Conservation (phyloP, 2,113 vertebrate species). For the Salminus brasiliensis region DNA sequence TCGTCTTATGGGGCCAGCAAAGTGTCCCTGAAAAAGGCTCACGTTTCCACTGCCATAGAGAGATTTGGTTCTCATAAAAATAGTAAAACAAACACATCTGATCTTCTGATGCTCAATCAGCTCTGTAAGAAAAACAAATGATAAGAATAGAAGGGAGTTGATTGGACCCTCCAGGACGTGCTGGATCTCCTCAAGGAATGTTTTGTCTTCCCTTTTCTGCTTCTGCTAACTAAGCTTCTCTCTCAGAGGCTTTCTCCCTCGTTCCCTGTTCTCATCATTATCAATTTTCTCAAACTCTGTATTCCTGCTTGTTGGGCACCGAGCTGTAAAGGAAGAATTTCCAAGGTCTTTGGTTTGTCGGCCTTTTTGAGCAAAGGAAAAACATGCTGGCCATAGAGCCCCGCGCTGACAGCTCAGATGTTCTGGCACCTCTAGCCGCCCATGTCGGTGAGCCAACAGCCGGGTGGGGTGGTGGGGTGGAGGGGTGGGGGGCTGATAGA, state of each 20-base stretch:
- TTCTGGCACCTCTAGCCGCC: slow-evolving; percentile 23
- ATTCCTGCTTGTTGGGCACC: background rate
- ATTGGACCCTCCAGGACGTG: background rate
- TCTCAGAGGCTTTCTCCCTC: too few relatives aligned
- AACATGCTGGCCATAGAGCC: background rate
- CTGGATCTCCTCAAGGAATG: background rate
- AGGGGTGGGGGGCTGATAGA: too few relatives aligned
- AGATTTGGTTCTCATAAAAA: background rate
- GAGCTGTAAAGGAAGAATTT: background rate
- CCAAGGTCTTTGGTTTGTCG: background rate
- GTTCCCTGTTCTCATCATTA: background rate
- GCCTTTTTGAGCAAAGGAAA: background rate
- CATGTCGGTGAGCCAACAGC: slow-evolving; percentile 25
- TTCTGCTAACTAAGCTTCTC: background rate
- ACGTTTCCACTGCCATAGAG: background rate
- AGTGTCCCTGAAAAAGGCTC: too few relatives aligned
- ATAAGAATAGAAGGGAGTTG: background rate
- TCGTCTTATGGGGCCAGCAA: background rate
- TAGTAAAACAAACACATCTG: background rate
- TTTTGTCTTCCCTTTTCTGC: slow-evolving; percentile 17
- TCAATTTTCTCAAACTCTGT: background rate
- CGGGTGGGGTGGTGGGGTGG: background rate
- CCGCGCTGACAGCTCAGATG: background rate
- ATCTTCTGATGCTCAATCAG: background rate
- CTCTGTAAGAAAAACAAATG: background rate